Evolutionary conservation across 1,140 invertebrate genomes (phyloP), one percentile per base, ranked within the genome.

Genomic region (Callitettix versicolor): DNA sequence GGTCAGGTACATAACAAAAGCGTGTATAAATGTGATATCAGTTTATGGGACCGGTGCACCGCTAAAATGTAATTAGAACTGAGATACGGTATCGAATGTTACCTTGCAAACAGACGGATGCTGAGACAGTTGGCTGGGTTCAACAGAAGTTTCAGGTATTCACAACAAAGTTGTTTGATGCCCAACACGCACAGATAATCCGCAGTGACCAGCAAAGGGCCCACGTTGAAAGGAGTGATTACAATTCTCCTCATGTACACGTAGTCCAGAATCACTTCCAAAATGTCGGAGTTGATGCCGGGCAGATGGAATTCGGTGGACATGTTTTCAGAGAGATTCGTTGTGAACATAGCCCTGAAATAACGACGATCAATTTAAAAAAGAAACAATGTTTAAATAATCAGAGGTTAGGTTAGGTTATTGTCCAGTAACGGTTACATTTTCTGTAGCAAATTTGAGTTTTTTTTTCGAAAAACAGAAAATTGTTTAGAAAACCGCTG

Each of bases 171-270:
- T 50, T 86, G 80, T 7, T 88, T 73, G 1, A 92, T 77, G 0
- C 84, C 85, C 14, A 84, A 67, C 34, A 95, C 84, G 48, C 82
- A 80, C 21, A 95, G 78, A 65, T 91, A 92, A 67, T 88, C 85
- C 0, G 85, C 83, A 3, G 79, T 81, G 48, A 80, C 76, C 14
- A 93, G 71, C 2, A 93, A 68, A 52, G 84, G 76, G 60, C 83
- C 81, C 0, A 92, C 88, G 62, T 91, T 93, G 20, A 81, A 76
- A 2, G 79, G 75, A 24, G 74, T 84, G 1, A 94, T 75, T 53
- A 80, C 76, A 1, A 78, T 61, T 44, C 79, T 79, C 21, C 86
- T 76, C 9, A 88, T 71, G 67, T 95, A 95, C 0, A 88, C 84
- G 66, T 88, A 93, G 54, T 90, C 78, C 24, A 94, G 77, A 2